Evolutionary conservation across 1,140 invertebrate species (phyloP).

Genomic region (Camponotus vicinus): DNA sequence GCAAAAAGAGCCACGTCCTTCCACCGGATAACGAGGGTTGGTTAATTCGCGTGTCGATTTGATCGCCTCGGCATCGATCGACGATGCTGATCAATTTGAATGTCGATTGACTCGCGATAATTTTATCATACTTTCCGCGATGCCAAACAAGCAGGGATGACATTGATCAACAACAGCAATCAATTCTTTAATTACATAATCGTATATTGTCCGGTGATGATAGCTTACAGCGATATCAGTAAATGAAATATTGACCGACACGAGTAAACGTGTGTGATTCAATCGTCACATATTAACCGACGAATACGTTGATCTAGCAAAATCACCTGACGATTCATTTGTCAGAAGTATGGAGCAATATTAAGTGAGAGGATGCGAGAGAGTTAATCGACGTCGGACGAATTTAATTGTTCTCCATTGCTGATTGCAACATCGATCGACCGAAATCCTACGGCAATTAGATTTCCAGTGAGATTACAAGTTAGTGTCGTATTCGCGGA

Average conservation of each 20-base stretch:
- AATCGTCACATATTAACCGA: slow-evolving; percentile 2
- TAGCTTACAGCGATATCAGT: neutral
- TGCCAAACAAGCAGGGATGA: neutral
- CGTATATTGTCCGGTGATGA: neutral
- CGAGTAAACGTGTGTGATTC: slow-evolving; percentile 5
- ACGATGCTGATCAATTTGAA: neutral
- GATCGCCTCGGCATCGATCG: neutral
- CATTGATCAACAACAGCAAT: neutral
- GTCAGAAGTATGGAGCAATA: slow-evolving; percentile 17
- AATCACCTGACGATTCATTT: slow-evolving; percentile 39
- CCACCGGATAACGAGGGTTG: neutral
- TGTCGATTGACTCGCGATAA: too few species aligned
- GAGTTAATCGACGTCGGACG: slow-evolving; percentile 19
- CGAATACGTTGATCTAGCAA: neutral
- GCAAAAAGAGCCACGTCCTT: neutral
- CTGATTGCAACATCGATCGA: neutral
- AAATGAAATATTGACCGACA: neutral
- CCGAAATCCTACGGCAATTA: slow-evolving; percentile 31
- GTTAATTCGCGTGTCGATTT: slow-evolving; percentile 6
- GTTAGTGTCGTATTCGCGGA: neutral
- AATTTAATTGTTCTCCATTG: slow-evolving; percentile 48
- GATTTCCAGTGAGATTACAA: slow-evolving; percentile 17
- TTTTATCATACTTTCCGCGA: neutral
- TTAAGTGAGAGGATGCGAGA: neutral
- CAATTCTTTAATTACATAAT: neutral